Conservation (phyloP, 2,797 vertebrate genomes). For the Platalea minor region DNA sequence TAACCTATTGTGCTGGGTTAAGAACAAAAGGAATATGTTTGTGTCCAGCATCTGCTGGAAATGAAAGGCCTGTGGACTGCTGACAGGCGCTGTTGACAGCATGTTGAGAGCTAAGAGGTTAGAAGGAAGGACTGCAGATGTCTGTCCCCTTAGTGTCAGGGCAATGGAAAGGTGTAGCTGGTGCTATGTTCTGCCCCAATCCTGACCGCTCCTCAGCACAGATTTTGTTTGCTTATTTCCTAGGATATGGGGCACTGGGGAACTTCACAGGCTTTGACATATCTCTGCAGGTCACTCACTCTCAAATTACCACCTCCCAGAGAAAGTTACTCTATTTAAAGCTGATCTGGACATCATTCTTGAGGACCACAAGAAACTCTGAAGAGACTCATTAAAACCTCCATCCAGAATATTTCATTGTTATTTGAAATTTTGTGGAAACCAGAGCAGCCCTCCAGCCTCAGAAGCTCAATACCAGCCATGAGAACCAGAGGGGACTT, state of each 20-base stretch:
- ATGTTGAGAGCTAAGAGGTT: background rate
- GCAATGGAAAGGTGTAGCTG: background rate
- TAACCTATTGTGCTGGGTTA: background rate
- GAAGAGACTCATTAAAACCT: background rate
- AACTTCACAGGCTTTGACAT: background rate
- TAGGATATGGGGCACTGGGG: background rate
- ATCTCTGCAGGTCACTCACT: background rate
- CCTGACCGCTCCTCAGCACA: background rate
- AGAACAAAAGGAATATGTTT: background rate
- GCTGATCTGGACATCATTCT: background rate
- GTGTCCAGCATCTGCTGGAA: background rate
- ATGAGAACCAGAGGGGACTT: background rate
- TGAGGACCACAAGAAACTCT: background rate
- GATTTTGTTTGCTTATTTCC: background rate
- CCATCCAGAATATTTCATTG: background rate
- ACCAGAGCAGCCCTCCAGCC: background rate
- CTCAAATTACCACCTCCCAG: background rate
- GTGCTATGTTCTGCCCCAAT: accelerated
- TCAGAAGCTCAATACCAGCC: background rate
- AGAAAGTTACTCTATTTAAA: background rate
- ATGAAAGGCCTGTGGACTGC: background rate
- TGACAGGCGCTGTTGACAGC: background rate
- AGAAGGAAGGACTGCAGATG: background rate
- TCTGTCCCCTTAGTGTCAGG: background rate
- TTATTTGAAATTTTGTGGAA: background rate